Evolutionary conservation across 1,140 invertebrate genomes (phyloP), one percentile per base, ranked within the genome.

Genomic region (Cylas formicarius): DNA sequence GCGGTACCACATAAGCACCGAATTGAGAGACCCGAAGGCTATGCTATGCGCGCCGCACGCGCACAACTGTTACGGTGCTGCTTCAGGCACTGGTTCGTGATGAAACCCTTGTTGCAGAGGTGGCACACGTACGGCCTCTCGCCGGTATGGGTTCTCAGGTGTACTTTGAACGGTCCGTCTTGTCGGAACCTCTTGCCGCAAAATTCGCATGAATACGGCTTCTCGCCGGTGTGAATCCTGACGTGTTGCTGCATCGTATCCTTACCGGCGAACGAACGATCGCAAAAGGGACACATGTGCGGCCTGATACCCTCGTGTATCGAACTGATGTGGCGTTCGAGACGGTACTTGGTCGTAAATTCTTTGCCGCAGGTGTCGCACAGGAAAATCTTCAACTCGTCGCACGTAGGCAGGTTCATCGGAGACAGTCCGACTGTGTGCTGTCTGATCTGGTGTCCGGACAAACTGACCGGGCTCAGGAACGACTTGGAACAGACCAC

Each of bases 401-500:
- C n/a, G n/a, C n/a, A n/a, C n/a, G n/a, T n/a, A n/a, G n/a, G n/a
- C n/a, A n/a, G n/a, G n/a, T n/a, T n/a, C n/a, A n/a, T n/a, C n/a
- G n/a, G n/a, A n/a, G n/a, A n/a, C 16, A 54, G 51, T 10, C 17
- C 29, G 10, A 45, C 68, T 2, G 58, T 62, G 44, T 61, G 77
- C 60, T 66, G 68, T 68, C 28, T 54, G 51, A 13, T 70, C 59
- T 26, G 67, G 44, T 14, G 67, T 11, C 19, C 66, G 59, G 28
- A 55, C 58, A 29, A 59, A 60, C 47, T 61, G 62, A 66, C 77
- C 62, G 61, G 76, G 44, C 45, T 48, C 9, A 41, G 34, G 33
- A 44, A 82, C 1, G 67, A 64, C 34, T 75, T 74, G 2, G 71
- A 67, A 53, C 81, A 83, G 2, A 77, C 67, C 24, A 74, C 71